Evolutionary conservation across 2,113 vertebrate species (phyloP), one percentile per base, ranked within the genome.

Genomic region (Oenanthe melanoleuca): DNA sequence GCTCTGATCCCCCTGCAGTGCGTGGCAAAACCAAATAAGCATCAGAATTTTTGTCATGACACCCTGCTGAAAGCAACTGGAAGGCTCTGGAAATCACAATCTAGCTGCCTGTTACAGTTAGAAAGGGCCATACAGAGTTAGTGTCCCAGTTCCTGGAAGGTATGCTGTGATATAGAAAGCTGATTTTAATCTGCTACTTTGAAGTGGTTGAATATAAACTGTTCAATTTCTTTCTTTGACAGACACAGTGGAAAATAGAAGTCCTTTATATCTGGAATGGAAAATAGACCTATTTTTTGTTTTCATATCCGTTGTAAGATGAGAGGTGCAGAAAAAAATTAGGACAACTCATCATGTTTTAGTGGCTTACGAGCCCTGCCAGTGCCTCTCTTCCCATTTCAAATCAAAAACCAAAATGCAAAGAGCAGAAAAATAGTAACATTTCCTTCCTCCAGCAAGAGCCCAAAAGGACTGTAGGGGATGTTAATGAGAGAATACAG

Each of bases 101-200:
- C 26, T 56, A 71, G 47, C 64, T 88, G 64, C n/a, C 67, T 49
- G 44, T 37, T 70, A 67, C 40, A 70, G 16, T 71, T 64, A 60
- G 44, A 52, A 81, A 74, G 28, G 31, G 42, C 56, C 22, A 17
- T 5, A 70, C 1, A 50, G 66, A 64, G 26, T 73, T 38, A 31
- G 14, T 44, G 49, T 82, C 80, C 73, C 2, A 6, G 42, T 93
- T 90, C 69, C 56, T 71, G 31, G 13, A 52, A 88, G 24, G 25
- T 88, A 52, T 9, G 7, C 16, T 74, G 29, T 60, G 71, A 63
- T 74, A 64, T 2, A 71, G 44, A 81, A 88, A 86, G 31, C 38
- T 60, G 56, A 50, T 89, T 92, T 92, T 88, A 91, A 86, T 92
- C 69, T 66, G 28, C 79, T 49, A 5, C 80, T 91, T 92, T 60